Evolutionary conservation across 2,113 vertebrate species (phyloP).

Genomic region (Typhlomys cinereus): DNA sequence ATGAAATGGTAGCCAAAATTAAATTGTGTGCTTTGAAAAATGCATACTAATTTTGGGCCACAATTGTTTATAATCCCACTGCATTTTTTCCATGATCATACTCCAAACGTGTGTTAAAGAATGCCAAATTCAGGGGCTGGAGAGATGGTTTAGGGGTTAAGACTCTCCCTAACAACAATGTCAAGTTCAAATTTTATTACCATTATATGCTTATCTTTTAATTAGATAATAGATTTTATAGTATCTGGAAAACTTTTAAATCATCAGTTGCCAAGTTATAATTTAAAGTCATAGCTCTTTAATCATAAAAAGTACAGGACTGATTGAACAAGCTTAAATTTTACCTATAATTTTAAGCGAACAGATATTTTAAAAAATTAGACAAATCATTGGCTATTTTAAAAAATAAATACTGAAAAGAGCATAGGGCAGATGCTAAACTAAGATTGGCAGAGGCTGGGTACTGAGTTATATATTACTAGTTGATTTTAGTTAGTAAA

Average conservation of each 20-base stretch:
- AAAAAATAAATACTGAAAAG: constrained; percentile 27
- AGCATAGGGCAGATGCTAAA: no score
- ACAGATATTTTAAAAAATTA: neutral
- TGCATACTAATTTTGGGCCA: constrained; percentile 10
- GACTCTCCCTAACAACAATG: no score
- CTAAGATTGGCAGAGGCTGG: no score
- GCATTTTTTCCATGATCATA: neutral
- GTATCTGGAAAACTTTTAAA: constrained; percentile 1
- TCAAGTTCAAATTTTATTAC: constrained; percentile 40
- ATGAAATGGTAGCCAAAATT: constrained; percentile 22
- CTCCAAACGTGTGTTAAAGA: neutral
- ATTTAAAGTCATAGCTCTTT: neutral
- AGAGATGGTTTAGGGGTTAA: no score
- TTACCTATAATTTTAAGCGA: neutral
- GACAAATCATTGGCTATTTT: neutral
- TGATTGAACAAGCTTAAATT: neutral
- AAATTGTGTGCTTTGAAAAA: neutral
- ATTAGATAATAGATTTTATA: constrained; percentile 17
- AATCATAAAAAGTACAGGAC: constrained; percentile 11
- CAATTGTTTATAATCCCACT: neutral
- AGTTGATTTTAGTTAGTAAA: constrained; percentile 27
- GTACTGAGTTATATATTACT: no score
- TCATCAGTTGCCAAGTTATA: constrained; percentile 2
- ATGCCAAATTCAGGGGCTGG: constrained; percentile 9
- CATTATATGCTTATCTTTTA: constrained; percentile 21